Evolutionary conservation across 2,888 invertebrate species (phyloP).

Genomic region (Abrostola tripartita): DNA sequence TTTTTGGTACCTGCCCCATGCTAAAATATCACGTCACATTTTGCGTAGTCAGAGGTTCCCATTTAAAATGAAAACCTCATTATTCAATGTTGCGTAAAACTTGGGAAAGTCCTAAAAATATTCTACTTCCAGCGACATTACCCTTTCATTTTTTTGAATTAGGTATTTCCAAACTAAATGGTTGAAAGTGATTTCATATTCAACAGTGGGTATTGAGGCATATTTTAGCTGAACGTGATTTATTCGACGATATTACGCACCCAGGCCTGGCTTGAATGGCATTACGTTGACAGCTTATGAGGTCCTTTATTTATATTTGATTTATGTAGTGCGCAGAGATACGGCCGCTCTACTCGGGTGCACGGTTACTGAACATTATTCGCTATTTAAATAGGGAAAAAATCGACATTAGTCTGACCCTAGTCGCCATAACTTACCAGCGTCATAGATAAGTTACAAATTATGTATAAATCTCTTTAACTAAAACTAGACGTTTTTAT

Average conservation of each 20-base stretch:
- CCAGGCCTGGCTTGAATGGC: constrained; percentile 82
- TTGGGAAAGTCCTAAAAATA: constrained; percentile 16
- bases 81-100: constrained; percentile 18
- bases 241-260: constrained; percentile 85
- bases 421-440: constrained; percentile 36
- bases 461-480: constrained; percentile 41
- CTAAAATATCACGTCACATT: background rate
- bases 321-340: constrained; percentile 86
- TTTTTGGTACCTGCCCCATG: background rate
- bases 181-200: constrained; percentile 79
- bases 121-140: constrained; percentile 31
- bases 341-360: constrained; percentile 65
- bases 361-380: constrained; percentile 64
- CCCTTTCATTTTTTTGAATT: constrained; percentile 53
- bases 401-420: constrained; percentile 53
- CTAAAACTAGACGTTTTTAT: constrained; percentile 46
- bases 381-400: constrained; percentile 59
- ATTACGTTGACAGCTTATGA: constrained; percentile 87
- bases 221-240: constrained; percentile 85
- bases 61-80: constrained; percentile 14
- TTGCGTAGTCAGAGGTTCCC: constrained; percentile 6
- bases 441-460: constrained; percentile 40
- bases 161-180: constrained; percentile 65
- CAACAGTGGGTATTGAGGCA: constrained; percentile 81
- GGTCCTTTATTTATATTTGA: constrained; percentile 86